Base-by-base conservation (phyloP, 2,888 invertebrate genomes). In the Neoitamus cyanurus region DNA sequence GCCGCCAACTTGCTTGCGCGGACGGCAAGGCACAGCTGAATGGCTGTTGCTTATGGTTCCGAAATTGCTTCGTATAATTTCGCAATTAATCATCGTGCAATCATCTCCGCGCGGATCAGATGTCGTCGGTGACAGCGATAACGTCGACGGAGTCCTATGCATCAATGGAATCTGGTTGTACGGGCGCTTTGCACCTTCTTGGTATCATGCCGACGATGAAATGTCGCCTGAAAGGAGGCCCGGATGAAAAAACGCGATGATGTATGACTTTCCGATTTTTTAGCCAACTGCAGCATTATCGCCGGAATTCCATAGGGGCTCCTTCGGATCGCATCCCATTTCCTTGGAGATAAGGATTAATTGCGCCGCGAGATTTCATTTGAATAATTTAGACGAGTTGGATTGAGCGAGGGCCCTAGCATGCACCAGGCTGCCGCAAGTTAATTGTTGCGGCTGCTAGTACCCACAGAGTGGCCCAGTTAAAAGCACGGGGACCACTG, bases 21-120 rank as follows among this genome's bases (percentile, higher is more conserved):
- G 20, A 70, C 46, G 46, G 68, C 3, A 20, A 70, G 25, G 30
- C 28, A 42, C 48, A 48, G 42, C 73, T 80, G 82, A 72, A 82
- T 83, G 77, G 83, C 36, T 72, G 82, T 80, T 82, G 84, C 85
- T 85, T 84, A 83, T 84, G 73, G 82, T 42, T 48, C 72, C 72
- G 58, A 86, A 86, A 85, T 85, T 85, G 85, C 85, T 86, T 86
- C 83, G 86, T 83, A 86, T 86, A 86, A 86, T 86, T 86, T 85
- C 48, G 85, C 84, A 86, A 86, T 86, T 86, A 86, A 86, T 86
- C 86, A 86, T 85, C 69, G 77, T 58, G 85, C 86, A 86, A 86
- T 84, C 86, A 85, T 84, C 85, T 82, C 48, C 78, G 73, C 75
- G 80, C 83, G 83, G 83, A 83, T 78, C 83, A 83, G 73, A 83